Evolutionary conservation across 1,140 invertebrate species (phyloP), one percentile per base, ranked within the genome.

Genomic region (Pemphigus obesinymphae): DNA sequence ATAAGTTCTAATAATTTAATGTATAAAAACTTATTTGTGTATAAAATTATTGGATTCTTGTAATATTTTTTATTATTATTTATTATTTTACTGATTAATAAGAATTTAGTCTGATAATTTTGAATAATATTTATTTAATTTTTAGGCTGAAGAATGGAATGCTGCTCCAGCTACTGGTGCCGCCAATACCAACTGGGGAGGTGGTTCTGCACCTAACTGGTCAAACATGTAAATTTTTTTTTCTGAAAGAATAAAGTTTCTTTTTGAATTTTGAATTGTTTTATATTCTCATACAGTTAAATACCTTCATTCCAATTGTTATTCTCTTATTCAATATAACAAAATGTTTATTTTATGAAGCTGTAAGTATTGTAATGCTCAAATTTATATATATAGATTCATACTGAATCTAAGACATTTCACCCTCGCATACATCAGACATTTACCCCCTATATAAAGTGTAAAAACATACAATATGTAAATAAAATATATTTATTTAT

Each of bases 61-160:
- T n/a, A n/a, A n/a, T n/a, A n/a, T n/a, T n/a, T n/a, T n/a, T n/a
- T n/a, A n/a, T n/a, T 10, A n/a, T 76, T 55, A 23, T 10, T 15
- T 55, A 45, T 55, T 63, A 20, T 63, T 63, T 29, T 29, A n/a
- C 8, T 45, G 45, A n/a, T n/a, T n/a, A n/a, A n/a, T n/a, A n/a
- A n/a, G n/a, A n/a, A n/a, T n/a, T n/a, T n/a, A n/a, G n/a, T n/a
- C n/a, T n/a, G n/a, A n/a, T n/a, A n/a, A n/a, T n/a, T n/a, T n/a
- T n/a, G n/a, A n/a, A n/a, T n/a, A n/a, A 6, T 31, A 63, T 61
- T 20, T 40, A 7, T 63, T 80, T 63, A 20, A 40, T n/a, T 61
- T 80, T 61, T 45, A 80, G 76, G 53, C 76, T 13, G 76, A 80
- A 45, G 76, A 80, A 80, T 80, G 76, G 76, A 80, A 80, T 61